phyloP scores from a whole-genome alignment of 2,797 vertebrate species.

The Siniperca scherzeri region DNA sequence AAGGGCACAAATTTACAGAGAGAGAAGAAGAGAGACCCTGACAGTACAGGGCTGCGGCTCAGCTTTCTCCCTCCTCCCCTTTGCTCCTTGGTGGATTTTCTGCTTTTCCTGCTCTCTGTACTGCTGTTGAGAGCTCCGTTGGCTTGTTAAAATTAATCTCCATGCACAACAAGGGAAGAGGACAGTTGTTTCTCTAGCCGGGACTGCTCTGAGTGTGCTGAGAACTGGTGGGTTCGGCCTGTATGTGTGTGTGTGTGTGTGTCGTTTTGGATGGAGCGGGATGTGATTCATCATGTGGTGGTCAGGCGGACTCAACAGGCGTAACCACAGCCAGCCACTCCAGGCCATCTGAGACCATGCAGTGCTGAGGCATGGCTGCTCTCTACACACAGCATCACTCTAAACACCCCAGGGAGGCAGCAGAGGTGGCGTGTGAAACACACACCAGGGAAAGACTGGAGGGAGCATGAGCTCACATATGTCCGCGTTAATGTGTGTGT shows the following conservation, averaged over 20 bases:
- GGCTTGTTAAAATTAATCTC: slow-evolving; percentile 82
- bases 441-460: slow-evolving; percentile 63
- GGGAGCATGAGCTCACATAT: slow-evolving; percentile 58
- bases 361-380: slow-evolving; percentile 71
- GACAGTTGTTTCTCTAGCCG: slow-evolving; percentile 73
- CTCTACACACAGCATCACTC: slow-evolving; percentile 73
- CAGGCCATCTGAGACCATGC: slow-evolving; percentile 81
- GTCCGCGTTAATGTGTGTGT: slow-evolving; percentile 36
- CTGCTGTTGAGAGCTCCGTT: slow-evolving; percentile 70
- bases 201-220: slow-evolving; percentile 58
- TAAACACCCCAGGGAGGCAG: slow-evolving; percentile 66
- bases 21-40: slow-evolving; percentile 81
- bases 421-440: slow-evolving; percentile 74
- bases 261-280: slow-evolving; percentile 69
- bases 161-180: slow-evolving; percentile 62
- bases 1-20: slow-evolving; percentile 80
- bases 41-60: slow-evolving; percentile 77
- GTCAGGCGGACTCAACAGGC: slow-evolving; percentile 85
- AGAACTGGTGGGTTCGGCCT: slow-evolving; percentile 54
- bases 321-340: slow-evolving; percentile 86
- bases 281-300: slow-evolving; percentile 86
- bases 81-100: slow-evolving; percentile 75
- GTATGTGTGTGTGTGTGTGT: slow-evolving; percentile 53
- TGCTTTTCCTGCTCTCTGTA: slow-evolving; percentile 65
- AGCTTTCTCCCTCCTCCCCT: slow-evolving; percentile 71